Evolutionary conservation across 2,888 invertebrate species (phyloP).

Genomic region (Resseliella maxima): DNA sequence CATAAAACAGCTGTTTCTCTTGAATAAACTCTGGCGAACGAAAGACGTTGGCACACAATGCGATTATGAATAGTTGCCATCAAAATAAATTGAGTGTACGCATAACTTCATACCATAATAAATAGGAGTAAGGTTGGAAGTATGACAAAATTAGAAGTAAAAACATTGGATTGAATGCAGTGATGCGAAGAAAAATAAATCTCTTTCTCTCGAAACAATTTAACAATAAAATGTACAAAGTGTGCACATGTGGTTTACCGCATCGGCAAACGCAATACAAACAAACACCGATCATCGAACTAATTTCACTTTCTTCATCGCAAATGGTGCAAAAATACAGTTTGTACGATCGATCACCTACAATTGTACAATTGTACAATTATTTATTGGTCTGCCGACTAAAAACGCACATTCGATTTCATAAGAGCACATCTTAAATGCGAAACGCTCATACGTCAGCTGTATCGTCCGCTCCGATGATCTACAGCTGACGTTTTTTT

Average conservation of each 20-base stretch:
- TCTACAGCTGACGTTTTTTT: constrained; percentile 1
- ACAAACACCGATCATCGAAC: background rate
- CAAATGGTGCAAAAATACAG: background rate
- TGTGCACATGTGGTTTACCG: background rate
- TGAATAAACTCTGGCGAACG: background rate
- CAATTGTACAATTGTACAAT: background rate
- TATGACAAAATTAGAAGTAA: background rate
- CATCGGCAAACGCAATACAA: background rate
- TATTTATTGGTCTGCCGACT: background rate
- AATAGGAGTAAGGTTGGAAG: background rate
- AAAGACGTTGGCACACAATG: background rate
- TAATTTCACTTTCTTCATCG: constrained; percentile 44
- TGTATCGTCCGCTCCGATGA: background rate
- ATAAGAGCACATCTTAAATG: background rate
- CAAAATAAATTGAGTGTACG: background rate
- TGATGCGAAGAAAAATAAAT: background rate
- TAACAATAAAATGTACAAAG: background rate
- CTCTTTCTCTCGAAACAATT: background rate
- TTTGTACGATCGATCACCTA: constrained; percentile 28
- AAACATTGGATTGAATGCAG: background rate
- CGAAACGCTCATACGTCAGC: background rate
- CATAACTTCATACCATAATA: background rate
- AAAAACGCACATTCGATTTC: background rate
- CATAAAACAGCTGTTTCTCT: background rate
- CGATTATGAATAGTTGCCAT: background rate